Base-by-base conservation (phyloP, 1,140 invertebrate species). In the Helicoverpa zea region DNA sequence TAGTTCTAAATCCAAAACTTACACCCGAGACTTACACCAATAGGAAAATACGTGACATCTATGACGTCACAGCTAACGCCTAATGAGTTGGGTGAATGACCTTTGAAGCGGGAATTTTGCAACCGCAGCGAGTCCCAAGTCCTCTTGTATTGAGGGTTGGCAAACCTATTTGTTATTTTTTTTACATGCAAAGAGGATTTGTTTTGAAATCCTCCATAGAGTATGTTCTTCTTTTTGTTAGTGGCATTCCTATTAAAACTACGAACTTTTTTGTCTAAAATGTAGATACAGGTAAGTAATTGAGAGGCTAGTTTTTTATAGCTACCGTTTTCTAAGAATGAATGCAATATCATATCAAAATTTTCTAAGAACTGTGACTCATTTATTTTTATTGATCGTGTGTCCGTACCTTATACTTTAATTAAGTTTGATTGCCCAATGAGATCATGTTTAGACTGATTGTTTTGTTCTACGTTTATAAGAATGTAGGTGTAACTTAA, bases 51-150 rank as follows among this genome's bases (percentile, higher is more conserved):
- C 66, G 66, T 70, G 66, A 70, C 66, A 66, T 66, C 66, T 52
- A 30, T 66, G 59, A 54, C 59, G 59, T 77, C 47, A 64, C 61
- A 13, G 47, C 59, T 64, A 77, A 29, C 75, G 61, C 59, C 49
- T 64, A 54, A 64, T 91, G 89, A 92, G 87, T 86, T 83, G 87
- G 89, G 86, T 88, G 89, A 90, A 76, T 86, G 87, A 88, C 87
- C 90, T 88, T 72, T 75, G 52, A 81, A 85, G 88, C 84, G 88
- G 66, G 83, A 89, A 90, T 92, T 91, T 89, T 87, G 89, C 90
- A 89, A 90, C 90, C 89, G 83, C 92, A 89, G 90, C 43, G 61
- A 30, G 59, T 70, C 14, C 66, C 59, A 51, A 51, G 47, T 30
- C 49, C 84, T 43, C 43, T 66, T 68, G n/a, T 79, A 63, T 54